Evolutionary conservation across 2,113 vertebrate genomes (phyloP).

Genomic region (Chloropsis cyanopogon): DNA sequence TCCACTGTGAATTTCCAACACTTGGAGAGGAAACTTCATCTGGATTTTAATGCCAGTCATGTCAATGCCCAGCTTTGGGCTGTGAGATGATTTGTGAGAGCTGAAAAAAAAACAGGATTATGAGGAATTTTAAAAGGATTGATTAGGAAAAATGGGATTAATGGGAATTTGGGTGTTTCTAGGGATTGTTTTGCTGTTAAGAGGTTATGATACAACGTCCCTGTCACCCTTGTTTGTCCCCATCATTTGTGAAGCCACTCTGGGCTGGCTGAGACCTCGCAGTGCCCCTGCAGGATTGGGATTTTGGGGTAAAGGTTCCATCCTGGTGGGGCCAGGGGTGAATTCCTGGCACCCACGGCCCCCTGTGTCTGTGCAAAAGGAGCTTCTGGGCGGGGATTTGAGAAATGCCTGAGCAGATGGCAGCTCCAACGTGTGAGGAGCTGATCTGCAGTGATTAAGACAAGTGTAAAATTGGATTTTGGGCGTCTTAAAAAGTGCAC

Average conservation of each 20-base stretch:
- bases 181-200: too few relatives aligned
- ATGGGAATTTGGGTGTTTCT: background rate
- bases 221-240: background rate
- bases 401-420: constrained; percentile 40
- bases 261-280: background rate
- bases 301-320: background rate
- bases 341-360: fast-evolving
- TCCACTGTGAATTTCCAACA: background rate
- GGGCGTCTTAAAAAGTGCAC: background rate
- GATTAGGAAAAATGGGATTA: background rate
- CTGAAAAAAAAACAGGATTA: too few relatives aligned
- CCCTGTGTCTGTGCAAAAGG: background rate
- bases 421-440: background rate
- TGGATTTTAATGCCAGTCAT: background rate
- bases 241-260: fast-evolving
- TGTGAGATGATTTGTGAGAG: too few relatives aligned
- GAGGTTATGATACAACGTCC: fast-evolving
- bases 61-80: background rate
- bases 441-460: constrained; percentile 39
- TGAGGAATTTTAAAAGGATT: background rate
- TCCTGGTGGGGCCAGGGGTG: background rate
- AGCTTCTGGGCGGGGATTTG: background rate
- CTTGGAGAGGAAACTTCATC: background rate
- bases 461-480: constrained; percentile 60
- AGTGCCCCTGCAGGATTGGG: too few relatives aligned